Evolutionary conservation across 2,113 vertebrate species (phyloP), one percentile per base, ranked within the genome.

Genomic region (Zapus hudsonius): DNA sequence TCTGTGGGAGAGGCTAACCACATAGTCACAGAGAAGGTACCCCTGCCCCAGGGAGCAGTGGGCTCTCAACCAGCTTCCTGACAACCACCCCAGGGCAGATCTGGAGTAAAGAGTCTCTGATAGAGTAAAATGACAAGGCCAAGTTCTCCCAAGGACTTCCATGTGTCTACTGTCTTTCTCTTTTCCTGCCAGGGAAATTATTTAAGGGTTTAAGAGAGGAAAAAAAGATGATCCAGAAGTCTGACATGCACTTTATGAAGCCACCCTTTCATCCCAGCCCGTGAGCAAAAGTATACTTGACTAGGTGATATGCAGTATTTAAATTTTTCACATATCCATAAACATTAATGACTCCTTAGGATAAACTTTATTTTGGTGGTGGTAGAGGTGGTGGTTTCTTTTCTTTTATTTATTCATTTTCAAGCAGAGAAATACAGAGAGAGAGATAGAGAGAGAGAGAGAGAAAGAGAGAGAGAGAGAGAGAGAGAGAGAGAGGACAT

Each of bases 241-340:
- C 36, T 59, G 13, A 27, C 36, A 20, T 7, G 4, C 40, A 4
- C n/a, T 57, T 52, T 8, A 23, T 20, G 11, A 74, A 22, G 13
- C 42, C 7, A 44, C 63, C 38, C 73, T 74, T 89, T 69, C 23
- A 81, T 36, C 23, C 59, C 33, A 59, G 66, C 16, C 44, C 63
- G 29, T 38, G 47, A 75, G 33, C 23, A 44, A 82, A 93, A 88
- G n/a, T 38, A 59, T 42, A 80, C 38, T 1, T 67, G 44, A 29
- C 31, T 64, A n/a, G 7, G 19, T 79, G 42, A 67, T 92, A 69
- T 2, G 4, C 20, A 33, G 10, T 17, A 61, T 52, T 76, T 82
- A 27, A 75, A 42, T 33, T 59, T 82, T 86, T 94, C 33, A 81
- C 44, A 93, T 38, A 67, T 78, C 87, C 81, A 47, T 20, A 88